A percentile compares a stretch with the other conserved stretches of the same genome.
These are phyloP conservation scores for Pampusana beccarii DNA, from an alignment of 2,113 vertebrate genomes.

Conservation along the genomic window DNA sequence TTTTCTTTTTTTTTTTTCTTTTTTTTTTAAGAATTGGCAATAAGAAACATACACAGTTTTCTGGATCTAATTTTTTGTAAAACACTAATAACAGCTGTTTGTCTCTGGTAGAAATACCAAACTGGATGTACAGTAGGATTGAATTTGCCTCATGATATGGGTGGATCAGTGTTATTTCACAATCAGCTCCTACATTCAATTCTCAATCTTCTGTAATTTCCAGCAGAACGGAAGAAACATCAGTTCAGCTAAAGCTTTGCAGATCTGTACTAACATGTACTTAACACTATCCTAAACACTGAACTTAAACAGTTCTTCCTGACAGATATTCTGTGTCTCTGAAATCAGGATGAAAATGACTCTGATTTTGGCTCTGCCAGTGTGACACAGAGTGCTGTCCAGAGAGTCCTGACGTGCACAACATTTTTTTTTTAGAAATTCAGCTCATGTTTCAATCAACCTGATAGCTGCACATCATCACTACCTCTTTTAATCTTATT, in stretches of 20 bases:
- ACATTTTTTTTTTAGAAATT: not conserved
- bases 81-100: rapidly evolving
- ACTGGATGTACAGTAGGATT: not conserved
- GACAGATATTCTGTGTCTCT: not conserved
- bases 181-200: not conserved
- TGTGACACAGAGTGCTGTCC: not conserved
- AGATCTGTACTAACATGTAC: not conserved
- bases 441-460: not conserved
- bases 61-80: not conserved
- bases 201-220: not conserved
- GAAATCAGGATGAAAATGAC: not conserved
- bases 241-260: not conserved
- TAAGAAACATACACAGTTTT: not conserved
- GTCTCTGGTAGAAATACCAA: not conserved
- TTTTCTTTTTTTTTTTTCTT: not conserved
- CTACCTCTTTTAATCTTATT: not conserved
- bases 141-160: not conserved
- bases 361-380: not conserved
- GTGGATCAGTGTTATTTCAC: not conserved
- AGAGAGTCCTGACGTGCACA: not conserved
- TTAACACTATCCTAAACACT: not conserved
- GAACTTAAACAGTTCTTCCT: not conserved
- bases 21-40: not conserved
- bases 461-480: not conserved
- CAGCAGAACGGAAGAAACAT: not conserved